A percentile compares a stretch with the other conserved stretches of the same genome.
Evolutionary conservation across 2,113 vertebrate genomes (phyloP).

Genomic region (Sylvietta virens): DNA sequence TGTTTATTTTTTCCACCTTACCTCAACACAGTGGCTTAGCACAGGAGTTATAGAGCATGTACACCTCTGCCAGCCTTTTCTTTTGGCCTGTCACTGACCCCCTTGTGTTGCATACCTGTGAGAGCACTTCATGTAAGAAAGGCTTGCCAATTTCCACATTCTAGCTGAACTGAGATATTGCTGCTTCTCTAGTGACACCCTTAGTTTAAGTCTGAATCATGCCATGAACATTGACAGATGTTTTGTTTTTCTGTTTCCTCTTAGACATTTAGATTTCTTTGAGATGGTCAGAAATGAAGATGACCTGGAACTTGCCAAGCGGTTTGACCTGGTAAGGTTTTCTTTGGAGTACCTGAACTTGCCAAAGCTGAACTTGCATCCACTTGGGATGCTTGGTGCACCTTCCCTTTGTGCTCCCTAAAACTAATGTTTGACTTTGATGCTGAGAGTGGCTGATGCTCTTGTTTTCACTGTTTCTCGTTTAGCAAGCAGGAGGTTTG

Average conservation of each 20-base stretch:
- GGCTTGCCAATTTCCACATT: background rate
- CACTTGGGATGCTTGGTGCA: background rate
- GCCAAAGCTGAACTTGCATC: background rate
- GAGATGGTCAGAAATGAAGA: slow-evolving; percentile 99
- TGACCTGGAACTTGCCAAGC: slow-evolving; percentile 89
- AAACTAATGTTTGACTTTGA: background rate
- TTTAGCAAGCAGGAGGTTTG: background rate
- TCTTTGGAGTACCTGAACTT: background rate
- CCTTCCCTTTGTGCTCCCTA: background rate
- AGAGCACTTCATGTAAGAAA: background rate
- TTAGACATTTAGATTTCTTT: slow-evolving; percentile 96
- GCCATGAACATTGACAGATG: background rate
- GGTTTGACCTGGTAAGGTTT: slow-evolving; percentile 87
- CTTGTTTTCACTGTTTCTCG: background rate
- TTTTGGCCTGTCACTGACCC: background rate
- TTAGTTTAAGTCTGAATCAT: background rate
- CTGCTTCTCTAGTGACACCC: background rate
- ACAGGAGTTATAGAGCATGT: background rate
- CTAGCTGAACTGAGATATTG: background rate
- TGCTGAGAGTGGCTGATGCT: background rate
- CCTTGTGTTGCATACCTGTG: background rate
- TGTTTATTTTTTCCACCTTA: background rate
- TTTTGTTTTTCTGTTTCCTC: background rate
- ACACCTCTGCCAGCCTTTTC: background rate
- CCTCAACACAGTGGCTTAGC: background rate